A percentile compares a stretch with the other conserved stretches of the same genome.
phyloP scores from a whole-genome alignment of 2,797 vertebrate genomes.

The Tinamus major region DNA sequence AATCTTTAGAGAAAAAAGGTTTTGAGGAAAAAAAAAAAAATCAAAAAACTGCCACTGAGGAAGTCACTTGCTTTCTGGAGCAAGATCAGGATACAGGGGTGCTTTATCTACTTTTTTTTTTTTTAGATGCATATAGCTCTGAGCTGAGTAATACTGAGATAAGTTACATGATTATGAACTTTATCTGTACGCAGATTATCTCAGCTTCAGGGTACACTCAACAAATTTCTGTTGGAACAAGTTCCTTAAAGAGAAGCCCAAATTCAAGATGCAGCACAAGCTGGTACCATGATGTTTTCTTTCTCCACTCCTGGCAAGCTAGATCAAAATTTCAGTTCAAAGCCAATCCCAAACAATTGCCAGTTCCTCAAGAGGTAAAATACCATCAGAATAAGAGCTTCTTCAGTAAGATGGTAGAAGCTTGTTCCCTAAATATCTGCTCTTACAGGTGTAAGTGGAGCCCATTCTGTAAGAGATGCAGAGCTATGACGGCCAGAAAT shows the following conservation, averaged over 20 bases:
- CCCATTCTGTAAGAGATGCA: rapidly evolving
- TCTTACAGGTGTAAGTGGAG: neutral
- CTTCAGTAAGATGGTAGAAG: neutral
- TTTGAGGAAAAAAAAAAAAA: neutral
- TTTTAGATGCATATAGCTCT: neutral
- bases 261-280: conserved; percentile 11
- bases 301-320: neutral
- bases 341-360: conserved; percentile 36
- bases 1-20: neutral
- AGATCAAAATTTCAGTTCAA: conserved; percentile 38
- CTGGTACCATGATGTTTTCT: neutral
- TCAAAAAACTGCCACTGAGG: rapidly evolving
- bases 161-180: neutral
- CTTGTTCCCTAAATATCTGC: neutral
- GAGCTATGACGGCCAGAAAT: neutral
- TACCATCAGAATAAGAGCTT: neutral
- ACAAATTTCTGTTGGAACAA: neutral
- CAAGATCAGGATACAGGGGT: neutral
- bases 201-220: neutral
- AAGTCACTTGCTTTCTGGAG: neutral
- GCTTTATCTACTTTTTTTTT: neutral
- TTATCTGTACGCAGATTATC: neutral
- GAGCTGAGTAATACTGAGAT: neutral
- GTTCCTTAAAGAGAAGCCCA: conserved; percentile 7
- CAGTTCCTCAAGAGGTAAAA: conserved; percentile 35